Conservation (phyloP, 2,888 invertebrate species). For the Atrina japonica region DNA sequence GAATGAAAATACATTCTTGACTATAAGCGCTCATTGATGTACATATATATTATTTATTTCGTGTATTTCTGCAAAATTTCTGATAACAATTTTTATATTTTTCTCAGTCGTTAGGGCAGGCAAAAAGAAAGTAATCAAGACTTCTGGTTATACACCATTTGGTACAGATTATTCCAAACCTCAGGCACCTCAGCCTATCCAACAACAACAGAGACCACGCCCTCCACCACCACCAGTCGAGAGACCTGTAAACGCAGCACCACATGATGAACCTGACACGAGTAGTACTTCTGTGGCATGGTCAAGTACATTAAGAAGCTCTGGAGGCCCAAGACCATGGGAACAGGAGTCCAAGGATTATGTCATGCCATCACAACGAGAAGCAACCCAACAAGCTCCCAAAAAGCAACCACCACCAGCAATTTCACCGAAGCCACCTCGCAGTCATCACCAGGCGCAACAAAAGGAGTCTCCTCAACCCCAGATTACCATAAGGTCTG, state of each 20-base stretch:
- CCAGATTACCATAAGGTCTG: constrained; percentile 52
- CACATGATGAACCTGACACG: constrained; percentile 33
- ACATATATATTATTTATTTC: too few species aligned
- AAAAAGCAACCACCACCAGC: constrained; percentile 29
- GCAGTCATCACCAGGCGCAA: constrained; percentile 30
- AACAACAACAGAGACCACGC: constrained; percentile 41
- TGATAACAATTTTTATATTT: too few species aligned
- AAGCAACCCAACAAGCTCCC: constrained; percentile 21
- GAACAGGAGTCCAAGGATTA: constrained; percentile 53
- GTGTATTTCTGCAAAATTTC: too few species aligned
- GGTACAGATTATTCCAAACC: constrained; percentile 58
- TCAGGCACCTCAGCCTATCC: constrained; percentile 32
- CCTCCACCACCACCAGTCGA: constrained; percentile 33
- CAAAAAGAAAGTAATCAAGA: constrained; percentile 26
- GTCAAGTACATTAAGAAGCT: constrained; percentile 60
- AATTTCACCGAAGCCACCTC: constrained; percentile 51
- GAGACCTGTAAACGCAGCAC: constrained; percentile 48
- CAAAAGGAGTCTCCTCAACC: constrained; percentile 43
- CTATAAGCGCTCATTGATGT: too few species aligned
- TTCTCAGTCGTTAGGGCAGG: constrained; percentile 25
- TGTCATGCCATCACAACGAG: constrained; percentile 45
- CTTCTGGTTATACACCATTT: constrained; percentile 41
- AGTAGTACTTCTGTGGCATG: constrained; percentile 53
- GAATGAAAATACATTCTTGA: too few species aligned
- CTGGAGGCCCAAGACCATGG: constrained; percentile 57